These are phyloP conservation scores for Ophioninae sp. DNA, from an alignment of 2,888 invertebrate species.

Conservation along the genomic window DNA sequence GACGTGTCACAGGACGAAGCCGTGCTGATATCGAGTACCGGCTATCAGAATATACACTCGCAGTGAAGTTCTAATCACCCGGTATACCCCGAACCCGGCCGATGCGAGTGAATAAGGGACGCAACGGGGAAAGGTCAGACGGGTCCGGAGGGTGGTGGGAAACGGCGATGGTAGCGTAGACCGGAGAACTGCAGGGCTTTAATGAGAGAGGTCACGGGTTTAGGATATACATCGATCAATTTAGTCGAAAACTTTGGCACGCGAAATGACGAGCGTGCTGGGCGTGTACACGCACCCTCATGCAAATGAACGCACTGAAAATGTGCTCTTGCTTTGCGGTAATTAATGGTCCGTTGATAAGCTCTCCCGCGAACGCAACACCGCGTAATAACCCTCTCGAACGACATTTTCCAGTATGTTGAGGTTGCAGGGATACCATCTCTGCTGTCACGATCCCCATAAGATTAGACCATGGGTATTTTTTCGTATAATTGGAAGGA, in stretches of 20 bases:
- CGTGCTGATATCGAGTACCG: too few relatives aligned
- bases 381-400: slow-evolving; percentile 29
- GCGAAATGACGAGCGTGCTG: slow-evolving; percentile 39
- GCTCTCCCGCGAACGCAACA: slow-evolving; percentile 41
- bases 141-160: not conserved
- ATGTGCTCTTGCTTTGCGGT: slow-evolving; percentile 5
- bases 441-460: not conserved
- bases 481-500: slow-evolving; percentile 27
- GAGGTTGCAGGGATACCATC: not conserved
- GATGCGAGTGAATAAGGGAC: not conserved
- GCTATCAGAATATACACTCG: too few relatives aligned
- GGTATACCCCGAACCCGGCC: not conserved
- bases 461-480: slow-evolving; percentile 1
- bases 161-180: too few relatives aligned
- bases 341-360: slow-evolving; percentile 55
- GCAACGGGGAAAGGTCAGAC: not conserved
- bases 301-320: slow-evolving; percentile 33
- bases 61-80: not conserved
- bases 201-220: slow-evolving; percentile 4
- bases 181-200: not conserved
- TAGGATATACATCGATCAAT: slow-evolving; percentile 8
- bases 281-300: slow-evolving; percentile 5
- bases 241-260: slow-evolving; percentile 17
- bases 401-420: slow-evolving; percentile 27
- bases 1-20: too few relatives aligned